A percentile compares a stretch with the other conserved stretches of the same genome.
Conservation (phyloP, 64 coral and sea anemone species). For the Actinia equina region DNA sequence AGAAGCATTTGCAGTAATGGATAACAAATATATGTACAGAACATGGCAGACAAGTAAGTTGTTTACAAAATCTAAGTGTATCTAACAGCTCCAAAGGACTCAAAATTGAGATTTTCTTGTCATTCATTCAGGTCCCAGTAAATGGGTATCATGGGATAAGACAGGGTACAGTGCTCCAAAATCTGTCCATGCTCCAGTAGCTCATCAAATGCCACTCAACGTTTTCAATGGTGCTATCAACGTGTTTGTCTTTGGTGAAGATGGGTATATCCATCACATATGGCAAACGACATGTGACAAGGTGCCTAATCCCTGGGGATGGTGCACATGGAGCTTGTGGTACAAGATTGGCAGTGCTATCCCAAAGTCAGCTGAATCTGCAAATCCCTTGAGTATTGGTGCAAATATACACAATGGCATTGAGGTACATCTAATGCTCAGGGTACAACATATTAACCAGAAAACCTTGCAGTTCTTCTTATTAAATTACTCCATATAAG, state of each 20-base stretch:
- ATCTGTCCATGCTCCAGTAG: conserved; percentile 75
- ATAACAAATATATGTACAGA: conserved; percentile 77
- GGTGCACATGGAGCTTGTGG: conserved; percentile 92
- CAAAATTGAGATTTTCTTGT: too few relatives aligned
- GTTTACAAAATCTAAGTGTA: too few relatives aligned
- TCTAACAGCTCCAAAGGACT: too few relatives aligned
- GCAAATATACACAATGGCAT: conserved; percentile 82
- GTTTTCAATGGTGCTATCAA: conserved; percentile 78
- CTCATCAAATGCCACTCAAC: conserved; percentile 66
- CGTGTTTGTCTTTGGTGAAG: conserved; percentile 77
- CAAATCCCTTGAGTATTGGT: conserved; percentile 77
- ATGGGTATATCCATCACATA: conserved; percentile 82
- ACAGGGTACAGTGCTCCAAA: conserved; percentile 73
- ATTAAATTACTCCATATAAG: too few relatives aligned
- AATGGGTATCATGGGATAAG: conserved; percentile 89
- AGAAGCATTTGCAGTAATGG: conserved; percentile 92
- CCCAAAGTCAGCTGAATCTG: conserved; percentile 41
- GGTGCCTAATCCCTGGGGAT: conserved; percentile 91
- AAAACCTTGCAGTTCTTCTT: too few relatives aligned
- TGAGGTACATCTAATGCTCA: conserved; percentile 36
- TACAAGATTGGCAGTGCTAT: conserved; percentile 67
- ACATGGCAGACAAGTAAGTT: conserved; percentile 55
- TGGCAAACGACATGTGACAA: conserved; percentile 96
- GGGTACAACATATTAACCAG: too few relatives aligned
- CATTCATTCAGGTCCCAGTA: conserved; percentile 46